Conservation (phyloP, 1,140 invertebrate genomes). For the Araneus ventricosus region DNA sequence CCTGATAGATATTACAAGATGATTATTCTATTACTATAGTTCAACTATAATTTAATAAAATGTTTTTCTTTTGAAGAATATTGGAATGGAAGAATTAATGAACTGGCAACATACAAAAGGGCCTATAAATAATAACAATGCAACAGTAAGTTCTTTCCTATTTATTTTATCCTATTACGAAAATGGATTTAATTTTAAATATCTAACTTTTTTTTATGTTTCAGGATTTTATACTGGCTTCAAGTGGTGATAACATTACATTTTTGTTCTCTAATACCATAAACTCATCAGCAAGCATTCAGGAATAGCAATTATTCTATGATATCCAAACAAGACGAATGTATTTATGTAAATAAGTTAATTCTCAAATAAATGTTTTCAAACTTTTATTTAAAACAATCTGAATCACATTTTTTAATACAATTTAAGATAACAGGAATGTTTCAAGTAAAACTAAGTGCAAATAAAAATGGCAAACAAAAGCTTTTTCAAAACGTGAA, state of each 20-base stretch:
- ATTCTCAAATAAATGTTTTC: background rate
- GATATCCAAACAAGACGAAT: background rate
- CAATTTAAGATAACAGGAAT: background rate
- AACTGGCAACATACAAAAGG: constrained; percentile 69
- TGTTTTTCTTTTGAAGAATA: constrained; percentile 4
- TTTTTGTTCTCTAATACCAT: constrained; percentile 56
- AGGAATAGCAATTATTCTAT: background rate
- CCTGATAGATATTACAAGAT: too few relatives aligned
- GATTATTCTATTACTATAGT: too few relatives aligned
- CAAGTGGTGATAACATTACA: constrained; percentile 50
- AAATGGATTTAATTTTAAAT: background rate
- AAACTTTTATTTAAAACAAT: constrained; percentile 21
- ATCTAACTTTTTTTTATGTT: background rate
- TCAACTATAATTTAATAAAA: too few relatives aligned
- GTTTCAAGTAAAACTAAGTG: background rate
- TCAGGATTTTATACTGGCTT: constrained; percentile 35
- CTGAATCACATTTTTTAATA: constrained; percentile 3
- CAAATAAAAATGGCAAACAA: background rate
- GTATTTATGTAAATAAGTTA: background rate
- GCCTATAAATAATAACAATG: constrained; percentile 34
- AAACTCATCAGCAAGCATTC: constrained; percentile 8
- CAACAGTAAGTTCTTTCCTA: constrained; percentile 19
- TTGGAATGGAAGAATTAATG: constrained; percentile 67
- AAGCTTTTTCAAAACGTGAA: background rate
- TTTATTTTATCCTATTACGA: background rate